Evolutionary conservation across 2,888 invertebrate genomes (phyloP).

Genomic region (Caenorhabditis sp.): DNA sequence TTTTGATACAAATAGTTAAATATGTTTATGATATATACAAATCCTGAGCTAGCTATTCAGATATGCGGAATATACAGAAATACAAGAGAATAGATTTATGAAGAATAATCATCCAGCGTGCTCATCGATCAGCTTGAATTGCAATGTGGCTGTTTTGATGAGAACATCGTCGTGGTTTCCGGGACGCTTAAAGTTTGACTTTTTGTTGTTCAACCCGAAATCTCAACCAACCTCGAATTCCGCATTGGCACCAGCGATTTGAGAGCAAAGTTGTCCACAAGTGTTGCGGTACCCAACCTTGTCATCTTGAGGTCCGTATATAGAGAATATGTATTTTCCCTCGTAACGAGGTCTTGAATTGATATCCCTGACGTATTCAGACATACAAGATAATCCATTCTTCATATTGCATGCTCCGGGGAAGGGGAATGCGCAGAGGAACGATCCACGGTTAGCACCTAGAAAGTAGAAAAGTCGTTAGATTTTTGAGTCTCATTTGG

Average conservation of each 20-base stretch:
- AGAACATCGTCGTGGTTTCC: conserved; percentile 81
- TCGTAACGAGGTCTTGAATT: conserved; percentile 79
- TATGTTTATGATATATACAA: too few species aligned
- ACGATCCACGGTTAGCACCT: conserved; percentile 80
- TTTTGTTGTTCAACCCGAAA: not conserved
- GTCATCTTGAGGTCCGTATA: conserved; percentile 78
- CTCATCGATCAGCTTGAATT: conserved; percentile 75
- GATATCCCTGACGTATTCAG: conserved; percentile 78
- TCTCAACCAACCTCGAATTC: conserved; percentile 67
- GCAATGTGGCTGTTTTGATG: conserved; percentile 74
- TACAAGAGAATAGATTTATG: not conserved
- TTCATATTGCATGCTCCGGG: conserved; percentile 79
- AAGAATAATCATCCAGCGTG: conserved; percentile 48
- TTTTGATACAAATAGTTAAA: too few species aligned
- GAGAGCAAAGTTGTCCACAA: conserved; percentile 78
- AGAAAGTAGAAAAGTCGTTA: not conserved
- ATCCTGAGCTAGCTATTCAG: not conserved
- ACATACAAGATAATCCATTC: conserved; percentile 78
- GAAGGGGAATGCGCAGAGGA: conserved; percentile 79
- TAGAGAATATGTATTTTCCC: conserved; percentile 77
- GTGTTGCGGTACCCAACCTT: conserved; percentile 79
- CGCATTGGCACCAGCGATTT: conserved; percentile 74
- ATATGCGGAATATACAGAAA: conserved; percentile 39
- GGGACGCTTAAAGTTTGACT: conserved; percentile 66
- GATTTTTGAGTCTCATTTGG: not conserved